These are phyloP conservation scores for Metaphire vulgaris DNA, from an alignment of 1,140 invertebrate species.

Conservation along the genomic window DNA sequence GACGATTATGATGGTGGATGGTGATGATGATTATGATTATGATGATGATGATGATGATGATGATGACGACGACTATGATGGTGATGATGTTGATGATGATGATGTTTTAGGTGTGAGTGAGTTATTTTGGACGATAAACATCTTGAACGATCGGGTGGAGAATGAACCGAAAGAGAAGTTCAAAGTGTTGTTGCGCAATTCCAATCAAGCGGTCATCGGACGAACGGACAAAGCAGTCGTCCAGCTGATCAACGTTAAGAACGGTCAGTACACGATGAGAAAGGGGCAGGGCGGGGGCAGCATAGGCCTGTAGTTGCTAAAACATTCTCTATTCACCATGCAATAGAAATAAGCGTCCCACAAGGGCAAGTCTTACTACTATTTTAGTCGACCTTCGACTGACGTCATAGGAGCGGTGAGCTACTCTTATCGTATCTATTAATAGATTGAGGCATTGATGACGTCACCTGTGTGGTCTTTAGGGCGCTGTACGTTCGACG, in stretches of 20 bases:
- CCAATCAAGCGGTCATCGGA: background rate
- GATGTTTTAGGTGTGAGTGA: constrained; percentile 34
- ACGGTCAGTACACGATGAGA: background rate
- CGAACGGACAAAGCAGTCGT: background rate
- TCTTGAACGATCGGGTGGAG: constrained; percentile 37
- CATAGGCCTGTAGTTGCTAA: too few species aligned
- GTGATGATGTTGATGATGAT: constrained; percentile 8
- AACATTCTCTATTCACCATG: too few species aligned
- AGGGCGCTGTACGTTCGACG: too few species aligned
- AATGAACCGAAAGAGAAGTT: constrained; percentile 23
- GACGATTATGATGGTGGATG: background rate
- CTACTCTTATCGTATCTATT: too few species aligned
- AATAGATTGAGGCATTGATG: too few species aligned
- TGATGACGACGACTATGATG: constrained; percentile 9
- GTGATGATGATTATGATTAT: constrained; percentile 10
- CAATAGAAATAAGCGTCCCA: too few species aligned
- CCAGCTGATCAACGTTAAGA: background rate
- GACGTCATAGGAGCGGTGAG: too few species aligned
- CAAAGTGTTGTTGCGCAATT: background rate
- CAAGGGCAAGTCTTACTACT: too few species aligned
- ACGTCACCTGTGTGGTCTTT: too few species aligned
- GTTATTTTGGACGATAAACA: constrained; percentile 39
- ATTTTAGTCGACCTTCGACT: too few species aligned
- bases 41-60: constrained; percentile 4
- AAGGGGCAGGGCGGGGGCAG: too few species aligned